phyloP scores from a whole-genome alignment of 2,888 invertebrate species.

The Tipula unca region DNA sequence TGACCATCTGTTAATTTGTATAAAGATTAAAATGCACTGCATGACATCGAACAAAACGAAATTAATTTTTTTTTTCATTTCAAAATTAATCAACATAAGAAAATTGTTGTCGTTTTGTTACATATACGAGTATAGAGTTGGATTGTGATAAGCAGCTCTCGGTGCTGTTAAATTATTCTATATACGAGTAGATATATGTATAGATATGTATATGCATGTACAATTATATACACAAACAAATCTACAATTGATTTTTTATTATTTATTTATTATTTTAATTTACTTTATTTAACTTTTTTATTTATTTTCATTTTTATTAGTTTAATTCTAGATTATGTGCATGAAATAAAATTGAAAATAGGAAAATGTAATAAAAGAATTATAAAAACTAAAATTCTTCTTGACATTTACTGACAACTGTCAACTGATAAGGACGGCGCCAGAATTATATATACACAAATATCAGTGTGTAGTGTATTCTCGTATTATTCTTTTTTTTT shows the following conservation, averaged over 20 bases:
- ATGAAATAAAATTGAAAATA: background rate
- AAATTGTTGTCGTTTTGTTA: background rate
- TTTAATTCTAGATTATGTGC: background rate
- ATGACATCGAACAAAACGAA: background rate
- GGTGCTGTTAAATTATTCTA: background rate
- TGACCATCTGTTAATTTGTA: background rate
- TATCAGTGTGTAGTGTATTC: background rate
- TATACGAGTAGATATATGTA: no score
- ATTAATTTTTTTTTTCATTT: background rate
- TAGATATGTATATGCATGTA: background rate
- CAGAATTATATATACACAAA: background rate
- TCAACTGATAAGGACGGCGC: background rate
- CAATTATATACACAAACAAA: background rate
- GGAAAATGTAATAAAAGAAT: constrained; percentile 14
- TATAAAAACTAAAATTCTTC: background rate
- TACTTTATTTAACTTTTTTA: background rate
- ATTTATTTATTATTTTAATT: background rate
- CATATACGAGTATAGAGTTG: background rate
- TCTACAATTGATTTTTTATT: background rate
- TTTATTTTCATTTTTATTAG: background rate
- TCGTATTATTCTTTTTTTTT: background rate
- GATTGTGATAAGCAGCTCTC: background rate
- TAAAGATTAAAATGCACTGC: background rate
- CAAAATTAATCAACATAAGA: background rate
- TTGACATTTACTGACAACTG: background rate